Percentiles rank a stretch among this genome's conserved stretches.
These are phyloP conservation scores for Pogonomyrmex californicus DNA, from an alignment of 1,140 invertebrate species.

Conservation along the genomic window DNA sequence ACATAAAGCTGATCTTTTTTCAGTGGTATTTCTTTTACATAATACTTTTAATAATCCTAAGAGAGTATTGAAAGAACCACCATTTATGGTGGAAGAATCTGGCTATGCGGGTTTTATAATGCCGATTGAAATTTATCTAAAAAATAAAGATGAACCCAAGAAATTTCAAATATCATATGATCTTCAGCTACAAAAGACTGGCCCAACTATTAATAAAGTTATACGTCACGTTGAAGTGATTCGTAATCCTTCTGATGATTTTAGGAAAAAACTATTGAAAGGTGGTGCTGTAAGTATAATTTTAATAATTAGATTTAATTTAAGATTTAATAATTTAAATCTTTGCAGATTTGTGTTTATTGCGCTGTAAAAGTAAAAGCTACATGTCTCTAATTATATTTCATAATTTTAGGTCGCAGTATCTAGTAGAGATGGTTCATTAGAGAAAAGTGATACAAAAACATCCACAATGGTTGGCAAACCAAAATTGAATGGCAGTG, in stretches of 20 bases:
- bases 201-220: constrained; percentile 90
- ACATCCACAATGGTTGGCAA: constrained; percentile 88
- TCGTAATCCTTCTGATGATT: constrained; percentile 95
- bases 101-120: constrained; percentile 98
- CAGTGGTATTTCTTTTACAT: constrained; percentile 96
- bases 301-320: not conserved
- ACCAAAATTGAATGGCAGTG: constrained; percentile 89
- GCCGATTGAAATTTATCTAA: constrained; percentile 96
- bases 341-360: not conserved
- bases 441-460: constrained; percentile 83
- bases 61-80: constrained; percentile 95
- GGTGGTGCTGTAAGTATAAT: constrained; percentile 91
- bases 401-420: constrained; percentile 75
- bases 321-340: not conserved
- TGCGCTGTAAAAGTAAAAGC: too few relatives aligned
- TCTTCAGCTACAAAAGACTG: constrained; percentile 92
- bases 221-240: constrained; percentile 93
- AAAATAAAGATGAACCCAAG: constrained; percentile 96
- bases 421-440: constrained; percentile 76
- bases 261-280: constrained; percentile 94
- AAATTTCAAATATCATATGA: constrained; percentile 96
- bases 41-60: constrained; percentile 96
- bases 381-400: not conserved
- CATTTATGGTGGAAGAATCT: constrained; percentile 96
- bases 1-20: constrained; percentile 21